phyloP scores from a whole-genome alignment of 2,888 invertebrate genomes.

The Trisateles emortualis region DNA sequence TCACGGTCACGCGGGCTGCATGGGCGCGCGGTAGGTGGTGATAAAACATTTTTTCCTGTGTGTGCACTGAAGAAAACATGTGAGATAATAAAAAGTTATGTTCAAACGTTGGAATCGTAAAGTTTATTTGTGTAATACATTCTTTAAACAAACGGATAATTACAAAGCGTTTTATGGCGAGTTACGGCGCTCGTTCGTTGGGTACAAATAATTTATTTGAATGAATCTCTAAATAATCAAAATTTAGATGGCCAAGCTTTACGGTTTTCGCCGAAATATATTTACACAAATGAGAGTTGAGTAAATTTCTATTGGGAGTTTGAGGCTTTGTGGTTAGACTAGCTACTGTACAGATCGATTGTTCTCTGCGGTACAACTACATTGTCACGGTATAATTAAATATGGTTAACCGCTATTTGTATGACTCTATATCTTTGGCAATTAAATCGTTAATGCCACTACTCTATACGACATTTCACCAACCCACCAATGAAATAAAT shows the following conservation, averaged over 20 bases:
- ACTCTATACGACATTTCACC: too few relatives aligned
- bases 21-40: slow-evolving; percentile 60
- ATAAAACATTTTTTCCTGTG: slow-evolving; percentile 66
- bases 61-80: slow-evolving; percentile 74
- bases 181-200: slow-evolving; percentile 64
- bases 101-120: slow-evolving; percentile 79
- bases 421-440: neutral
- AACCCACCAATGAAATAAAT: too few relatives aligned
- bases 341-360: neutral
- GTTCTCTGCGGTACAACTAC: neutral
- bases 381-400: neutral
- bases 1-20: slow-evolving; percentile 9
- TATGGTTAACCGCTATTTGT: neutral
- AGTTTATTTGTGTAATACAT: slow-evolving; percentile 83
- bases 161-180: slow-evolving; percentile 75
- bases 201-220: slow-evolving; percentile 70
- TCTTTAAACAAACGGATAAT: slow-evolving; percentile 83
- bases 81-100: slow-evolving; percentile 83
- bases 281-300: slow-evolving; percentile 15
- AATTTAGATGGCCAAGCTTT: slow-evolving; percentile 48
- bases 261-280: slow-evolving; percentile 26
- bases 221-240: slow-evolving; percentile 64
- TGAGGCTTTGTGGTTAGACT: neutral
- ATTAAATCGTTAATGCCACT: neutral
- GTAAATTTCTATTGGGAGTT: neutral